Conservation (phyloP, 2,888 invertebrate species). For the Epiblema foenella region DNA sequence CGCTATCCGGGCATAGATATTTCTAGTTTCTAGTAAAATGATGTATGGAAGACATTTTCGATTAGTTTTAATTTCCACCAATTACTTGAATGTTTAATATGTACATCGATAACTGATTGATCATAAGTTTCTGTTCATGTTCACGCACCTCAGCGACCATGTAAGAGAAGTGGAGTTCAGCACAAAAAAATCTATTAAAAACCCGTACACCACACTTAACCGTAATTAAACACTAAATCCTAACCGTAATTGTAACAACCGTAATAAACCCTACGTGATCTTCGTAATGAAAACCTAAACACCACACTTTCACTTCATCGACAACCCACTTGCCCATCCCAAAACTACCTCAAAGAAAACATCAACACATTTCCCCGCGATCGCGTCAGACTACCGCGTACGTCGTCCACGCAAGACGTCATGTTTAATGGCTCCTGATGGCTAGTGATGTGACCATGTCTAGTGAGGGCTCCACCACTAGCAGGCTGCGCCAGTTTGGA, state of each 20-base stretch:
- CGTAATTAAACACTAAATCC: too few relatives aligned
- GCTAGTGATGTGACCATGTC: conserved; percentile 74
- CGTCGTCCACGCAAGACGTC: conserved; percentile 8
- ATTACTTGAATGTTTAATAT: too few relatives aligned
- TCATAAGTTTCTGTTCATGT: neutral
- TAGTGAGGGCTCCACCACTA: conserved; percentile 68
- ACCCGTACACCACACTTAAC: neutral
- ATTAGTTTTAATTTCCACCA: too few relatives aligned
- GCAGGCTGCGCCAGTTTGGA: conserved; percentile 72
- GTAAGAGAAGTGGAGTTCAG: neutral
- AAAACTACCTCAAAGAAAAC: conserved; percentile 70
- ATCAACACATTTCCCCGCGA: conserved; percentile 67
- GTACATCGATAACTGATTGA: neutral
- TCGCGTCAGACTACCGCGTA: conserved; percentile 50
- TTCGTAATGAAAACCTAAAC: neutral
- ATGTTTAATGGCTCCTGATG: neutral
- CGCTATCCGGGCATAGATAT: too few relatives aligned
- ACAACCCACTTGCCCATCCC: conserved; percentile 53
- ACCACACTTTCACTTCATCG: conserved; percentile 47
- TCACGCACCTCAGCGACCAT: neutral
- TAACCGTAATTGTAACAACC: neutral
- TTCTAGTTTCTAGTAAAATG: too few relatives aligned
- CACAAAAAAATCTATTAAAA: neutral
- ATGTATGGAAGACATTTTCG: too few relatives aligned
- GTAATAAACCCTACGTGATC: neutral